Evolutionary conservation across 2,797 vertebrate genomes (phyloP), one percentile per base, ranked within the genome.

Genomic region (Acrossocheilus fasciatus): DNA sequence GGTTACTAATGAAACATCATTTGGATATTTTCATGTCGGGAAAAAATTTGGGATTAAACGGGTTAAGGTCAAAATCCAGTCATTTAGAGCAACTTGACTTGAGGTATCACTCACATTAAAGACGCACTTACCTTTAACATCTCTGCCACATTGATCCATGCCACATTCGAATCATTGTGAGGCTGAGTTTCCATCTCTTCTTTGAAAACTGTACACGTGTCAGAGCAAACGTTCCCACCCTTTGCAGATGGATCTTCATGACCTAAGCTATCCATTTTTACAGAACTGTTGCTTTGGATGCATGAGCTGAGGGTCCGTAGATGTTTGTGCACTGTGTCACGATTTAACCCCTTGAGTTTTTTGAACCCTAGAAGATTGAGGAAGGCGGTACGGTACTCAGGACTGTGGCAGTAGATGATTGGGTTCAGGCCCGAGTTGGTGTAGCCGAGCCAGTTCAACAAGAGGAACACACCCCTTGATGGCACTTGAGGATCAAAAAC

Each of bases 391-490:
- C 96, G 94, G 88, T 97, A 97, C 87, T 96, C 96, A 0, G 95
- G 93, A 89, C 96, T 97, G 90, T 95, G 96, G 87, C 96, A 96
- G 92, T 97, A 96, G 89, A 97, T 97, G 91, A 97, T 90, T 74
- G 96, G 96, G 90, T 97, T 97, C 89, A 96, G 95, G 90, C 94
- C 95, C 0, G 96, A 97, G 91, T 97, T 97, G 87, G 94, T 75
- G 0, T 96, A 97, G n/a, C 96, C 96, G 70, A 97, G 88, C 96
- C 96, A 97, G 93, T 97, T 97, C 68, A 96, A 93, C 88, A 95
- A 92, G 23, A 95, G 92, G 54, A 97, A 95, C 66, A 94, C 88
- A 0, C 30, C 1, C 30, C 52, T 84, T 15, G 39, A 20, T 0
- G 92, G 88, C 50, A 96, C 91, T 0, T 85, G 70, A 11, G 93